phyloP scores from a whole-genome alignment of 2,888 invertebrate species.

The Acronicta psi region DNA sequence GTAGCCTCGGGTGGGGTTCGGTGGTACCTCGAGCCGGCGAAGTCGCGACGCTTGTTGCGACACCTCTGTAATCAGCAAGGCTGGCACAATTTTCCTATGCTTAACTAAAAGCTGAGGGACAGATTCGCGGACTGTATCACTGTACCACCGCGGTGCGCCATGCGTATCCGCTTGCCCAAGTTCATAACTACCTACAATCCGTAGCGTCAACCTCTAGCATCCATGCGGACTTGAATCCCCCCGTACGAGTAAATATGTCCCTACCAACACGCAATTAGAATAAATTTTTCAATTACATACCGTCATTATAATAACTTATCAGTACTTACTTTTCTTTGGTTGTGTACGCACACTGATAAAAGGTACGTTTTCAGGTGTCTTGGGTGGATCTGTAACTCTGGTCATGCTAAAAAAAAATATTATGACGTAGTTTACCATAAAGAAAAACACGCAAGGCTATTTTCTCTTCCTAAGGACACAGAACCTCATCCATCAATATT shows the following conservation, averaged over 20 bases:
- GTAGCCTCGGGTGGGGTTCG: conserved; percentile 72
- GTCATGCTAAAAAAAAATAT: conserved; percentile 69
- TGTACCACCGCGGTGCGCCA: no score
- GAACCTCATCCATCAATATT: no score
- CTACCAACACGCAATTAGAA: no score
- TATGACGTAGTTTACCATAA: no score
- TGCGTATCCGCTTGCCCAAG: background rate
- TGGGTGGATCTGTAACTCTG: conserved; percentile 66
- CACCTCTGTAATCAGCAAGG: conserved; percentile 74
- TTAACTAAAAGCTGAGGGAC: conserved; percentile 4
- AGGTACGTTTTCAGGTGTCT: conserved; percentile 67
- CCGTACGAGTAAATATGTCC: no score
- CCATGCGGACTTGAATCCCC: no score
- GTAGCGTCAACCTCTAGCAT: no score
- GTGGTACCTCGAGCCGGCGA: conserved; percentile 67
- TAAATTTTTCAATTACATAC: no score
- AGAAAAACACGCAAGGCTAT: no score
- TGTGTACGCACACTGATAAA: conserved; percentile 77
- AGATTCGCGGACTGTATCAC: background rate
- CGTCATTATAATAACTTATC: background rate
- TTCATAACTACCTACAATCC: no score
- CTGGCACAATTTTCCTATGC: conserved; percentile 59
- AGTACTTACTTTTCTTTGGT: conserved; percentile 81
- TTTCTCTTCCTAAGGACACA: no score
- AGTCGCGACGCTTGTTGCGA: conserved; percentile 69